These are phyloP conservation scores for Vulpes ferrilata DNA, from an alignment of 2,113 vertebrate species.

Conservation along the genomic window DNA sequence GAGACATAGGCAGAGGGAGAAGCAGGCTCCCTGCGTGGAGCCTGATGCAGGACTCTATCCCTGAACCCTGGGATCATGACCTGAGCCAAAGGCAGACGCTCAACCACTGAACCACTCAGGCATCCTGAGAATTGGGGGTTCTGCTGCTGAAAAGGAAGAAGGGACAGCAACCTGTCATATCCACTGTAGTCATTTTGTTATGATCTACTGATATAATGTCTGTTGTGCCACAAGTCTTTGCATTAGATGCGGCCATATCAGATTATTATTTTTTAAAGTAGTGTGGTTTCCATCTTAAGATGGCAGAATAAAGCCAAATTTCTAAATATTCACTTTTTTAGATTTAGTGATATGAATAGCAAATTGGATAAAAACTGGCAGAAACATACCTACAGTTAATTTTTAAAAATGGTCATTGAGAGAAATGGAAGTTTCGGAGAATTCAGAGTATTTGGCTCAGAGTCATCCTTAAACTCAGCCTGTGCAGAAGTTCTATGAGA, in stretches of 20 bases:
- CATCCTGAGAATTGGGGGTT: background rate
- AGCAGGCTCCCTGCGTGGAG: too few species aligned
- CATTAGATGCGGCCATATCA: background rate
- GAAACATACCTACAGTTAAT: background rate
- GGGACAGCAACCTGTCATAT: background rate
- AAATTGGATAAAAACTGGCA: background rate
- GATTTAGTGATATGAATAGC: background rate
- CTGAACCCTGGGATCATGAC: too few species aligned
- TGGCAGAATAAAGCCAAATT: background rate
- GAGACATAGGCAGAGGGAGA: too few species aligned
- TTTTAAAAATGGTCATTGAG: background rate
- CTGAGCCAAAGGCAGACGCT: too few species aligned
- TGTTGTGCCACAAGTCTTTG: background rate
- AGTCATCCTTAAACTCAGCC: background rate
- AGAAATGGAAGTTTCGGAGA: background rate
- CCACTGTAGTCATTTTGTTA: background rate
- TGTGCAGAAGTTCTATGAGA: background rate
- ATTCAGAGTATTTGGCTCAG: background rate
- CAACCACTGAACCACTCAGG: too few species aligned
- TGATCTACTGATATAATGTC: background rate
- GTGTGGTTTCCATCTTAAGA: slow-evolving; percentile 24
- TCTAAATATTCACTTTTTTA: background rate
- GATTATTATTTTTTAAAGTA: background rate
- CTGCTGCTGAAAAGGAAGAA: background rate
- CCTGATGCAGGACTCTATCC: too few species aligned